Base-by-base conservation (phyloP, 2,797 vertebrate genomes). In the Enteromius paludinosus region DNA sequence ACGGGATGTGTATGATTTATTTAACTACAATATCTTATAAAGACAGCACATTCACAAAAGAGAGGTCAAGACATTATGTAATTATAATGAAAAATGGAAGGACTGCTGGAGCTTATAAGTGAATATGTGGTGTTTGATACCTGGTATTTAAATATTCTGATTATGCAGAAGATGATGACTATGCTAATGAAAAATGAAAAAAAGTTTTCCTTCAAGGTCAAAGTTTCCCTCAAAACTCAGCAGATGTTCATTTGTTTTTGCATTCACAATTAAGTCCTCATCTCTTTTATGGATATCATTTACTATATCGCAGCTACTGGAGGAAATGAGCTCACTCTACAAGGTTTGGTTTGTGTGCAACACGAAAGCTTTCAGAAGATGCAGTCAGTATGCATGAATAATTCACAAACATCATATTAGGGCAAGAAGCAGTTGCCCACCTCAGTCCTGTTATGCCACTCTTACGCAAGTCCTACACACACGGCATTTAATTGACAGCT, bases 311-410 rank as follows among this genome's bases (percentile, higher is more conserved):
- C 43, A 77, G 10, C 74, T 64, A 45, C 10, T 33, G 38, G 56
- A 4, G 14, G 4, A 18, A 47, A 65, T 65, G 28, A 65, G 30
- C 45, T 80, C 2, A n/a, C 69, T 38, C 15, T 71, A 38, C 28
- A 64, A 47, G 28, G 41, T 65, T 73, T 65, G 30, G 33, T 33
- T 3, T 41, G 25, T 64, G 56, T 54, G 56, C 54, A 43, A 62
- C 45, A 30, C 14, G 18, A 61, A 52, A 35, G 28, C 25, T 35
- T 66, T 65, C 61, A 79, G 83, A 72, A 28, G 64, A 84, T 62
- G 33, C n/a, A 69, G 64, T 81, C 56, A 65, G 65, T 33, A 20
- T 18, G 64, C n/a, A 66, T 85, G 59, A 82, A 82, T 85, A 68
- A 73, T 82, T 74, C 41, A 82, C 20, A 64, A 15, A 35, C 54